Base-by-base conservation (phyloP, 2,113 vertebrate species). In the Microcebus tavaratra region DNA sequence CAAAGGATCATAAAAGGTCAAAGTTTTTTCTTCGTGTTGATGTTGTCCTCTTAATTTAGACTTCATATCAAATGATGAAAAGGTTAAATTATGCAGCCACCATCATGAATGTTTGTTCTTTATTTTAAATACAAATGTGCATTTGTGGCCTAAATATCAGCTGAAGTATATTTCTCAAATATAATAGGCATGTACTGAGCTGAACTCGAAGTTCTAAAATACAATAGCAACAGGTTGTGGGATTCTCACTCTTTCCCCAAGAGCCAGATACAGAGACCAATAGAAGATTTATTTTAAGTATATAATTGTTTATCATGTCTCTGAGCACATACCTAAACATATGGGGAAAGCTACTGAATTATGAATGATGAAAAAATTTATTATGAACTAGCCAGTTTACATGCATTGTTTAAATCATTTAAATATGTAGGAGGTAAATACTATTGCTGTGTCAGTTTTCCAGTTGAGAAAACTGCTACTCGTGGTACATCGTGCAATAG, bases 1-100 rank as follows among this genome's bases (percentile, higher is more conserved):
- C 27, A 12, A 96, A 91, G 88, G 2, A 63, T 29, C 96, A 82
- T 23, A 34, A 91, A 75, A 96, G 95, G 61, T 94, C 68, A 91
- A 10, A 55, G 80, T 36, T 67, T 63, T 80, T 65, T 70, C 68
- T 70, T 82, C 78, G 36, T 6, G 17, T n/a, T 95, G 53, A 42
- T 45, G 72, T 10, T 36, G 67, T 9, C 36, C 23, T 96, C 31
- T 73, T 96, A 96, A 76, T 92, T 94, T 70, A 91, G 81, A 85
- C 36, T 83, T 88, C 59, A 34, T 17, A 67, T 61, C 48, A 88
- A 94, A 82, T 91, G 76, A 82, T 36, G 48, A 78, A 97, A 96
- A 96, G 15, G 50, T 88, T 94, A 82, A 79, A 67, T 67, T 81
- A 82, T 78, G 78, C 11, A 53, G 39, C 55, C 53, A 25, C 72